phyloP scores from a whole-genome alignment of 2,113 vertebrate species.

The Leucopsar rothschildi region DNA sequence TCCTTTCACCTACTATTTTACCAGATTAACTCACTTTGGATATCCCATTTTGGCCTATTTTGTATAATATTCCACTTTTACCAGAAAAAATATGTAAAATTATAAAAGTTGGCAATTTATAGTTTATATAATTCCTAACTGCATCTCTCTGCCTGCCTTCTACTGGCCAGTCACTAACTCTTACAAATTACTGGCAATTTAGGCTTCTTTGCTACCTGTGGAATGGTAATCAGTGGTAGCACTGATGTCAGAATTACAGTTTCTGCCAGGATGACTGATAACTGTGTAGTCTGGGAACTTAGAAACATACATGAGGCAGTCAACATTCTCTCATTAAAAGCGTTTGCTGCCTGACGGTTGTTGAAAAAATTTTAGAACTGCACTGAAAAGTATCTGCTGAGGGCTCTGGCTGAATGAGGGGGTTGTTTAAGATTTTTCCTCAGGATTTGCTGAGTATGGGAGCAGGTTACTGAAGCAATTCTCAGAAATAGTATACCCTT shows the following conservation, averaged over 20 bases:
- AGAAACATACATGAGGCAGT: background rate
- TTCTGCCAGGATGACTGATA: background rate
- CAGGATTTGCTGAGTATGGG: background rate
- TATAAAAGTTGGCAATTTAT: slow-evolving; percentile 1
- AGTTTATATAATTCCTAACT: background rate
- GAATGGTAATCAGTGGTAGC: slow-evolving; percentile 13
- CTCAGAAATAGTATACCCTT: background rate
- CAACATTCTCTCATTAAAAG: background rate
- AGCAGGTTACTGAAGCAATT: background rate
- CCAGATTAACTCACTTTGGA: slow-evolving; percentile 24
- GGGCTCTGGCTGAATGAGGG: background rate
- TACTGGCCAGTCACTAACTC: background rate
- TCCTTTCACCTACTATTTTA: slow-evolving; percentile 35
- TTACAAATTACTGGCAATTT: slow-evolving; percentile 30
- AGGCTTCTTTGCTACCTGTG: background rate
- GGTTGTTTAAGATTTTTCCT: background rate
- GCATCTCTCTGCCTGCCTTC: background rate
- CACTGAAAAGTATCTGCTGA: background rate
- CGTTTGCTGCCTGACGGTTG: background rate
- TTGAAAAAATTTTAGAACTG: background rate
- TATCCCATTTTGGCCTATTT: slow-evolving; percentile 2
- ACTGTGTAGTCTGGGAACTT: background rate
- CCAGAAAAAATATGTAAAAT: background rate
- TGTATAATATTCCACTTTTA: slow-evolving; percentile 3
- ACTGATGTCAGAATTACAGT: background rate